Base-by-base conservation (phyloP, 2,888 invertebrate genomes). In the Macrosoma leucophasiata region DNA sequence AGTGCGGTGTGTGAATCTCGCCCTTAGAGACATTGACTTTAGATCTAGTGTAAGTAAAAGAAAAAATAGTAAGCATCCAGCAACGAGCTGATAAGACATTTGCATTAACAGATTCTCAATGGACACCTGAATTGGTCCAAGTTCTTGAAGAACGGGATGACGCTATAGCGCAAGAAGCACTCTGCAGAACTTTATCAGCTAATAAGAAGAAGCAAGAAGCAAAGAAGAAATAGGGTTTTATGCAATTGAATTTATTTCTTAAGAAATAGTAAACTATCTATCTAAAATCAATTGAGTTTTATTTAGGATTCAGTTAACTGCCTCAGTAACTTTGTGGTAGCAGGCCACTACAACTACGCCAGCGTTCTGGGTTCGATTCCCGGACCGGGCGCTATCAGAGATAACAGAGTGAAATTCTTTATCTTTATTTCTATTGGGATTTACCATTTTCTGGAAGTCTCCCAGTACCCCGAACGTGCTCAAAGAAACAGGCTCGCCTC, bases 91-190 rank as follows among this genome's bases (percentile, higher is more conserved):
- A 11, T 30, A 8, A 4, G 7, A 18, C 18, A 8, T 7, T 13
- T 18, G 7, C 8, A 20, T 19, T n/a, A 6, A 9, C 18, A 79
- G 81, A 79, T 51, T 52, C 62, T 0, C 48, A 48, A 8, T 67
- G 73, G 66, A 53, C 53, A 17, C 55, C 58, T n/a, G 62, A 66
- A 2, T 36, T 81, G 13, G 38, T 41, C 1, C 46, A 52, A 21
- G 74, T 64, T 1, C 34, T 76, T 8, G 67, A 69, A 37, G 59
- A 58, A 32, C 62, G 77, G 53, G 73, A 76, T 9, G 68, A 72
- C 0, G 69, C 71, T 3, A 65, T 81, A 2, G 56, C 57, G 0
- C 48, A 34, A 6, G 77, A 76, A 32, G 45, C 52, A 1, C 50
- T 72, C 0, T 50, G 47, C 2, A 52, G 65, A 28, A 57, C 50